Evolutionary conservation across 64 coral and sea anemone genomes (phyloP).

Genomic region (Stichodactyla mertensii): DNA sequence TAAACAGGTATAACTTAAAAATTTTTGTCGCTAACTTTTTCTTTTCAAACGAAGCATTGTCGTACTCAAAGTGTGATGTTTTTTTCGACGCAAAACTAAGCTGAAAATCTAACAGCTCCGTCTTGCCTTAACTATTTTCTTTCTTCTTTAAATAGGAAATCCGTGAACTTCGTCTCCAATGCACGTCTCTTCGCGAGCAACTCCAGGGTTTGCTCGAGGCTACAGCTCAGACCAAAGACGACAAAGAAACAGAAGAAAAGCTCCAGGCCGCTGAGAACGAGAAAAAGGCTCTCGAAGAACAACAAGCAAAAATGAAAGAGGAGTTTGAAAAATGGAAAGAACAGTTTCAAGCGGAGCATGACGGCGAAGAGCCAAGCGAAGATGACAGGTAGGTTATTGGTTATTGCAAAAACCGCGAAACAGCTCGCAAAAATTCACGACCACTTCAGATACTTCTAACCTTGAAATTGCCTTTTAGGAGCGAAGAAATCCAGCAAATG

Average conservation of each 20-base stretch:
- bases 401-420: neutral
- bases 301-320: slow-evolving; percentile 56
- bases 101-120: neutral
- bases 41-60: no score
- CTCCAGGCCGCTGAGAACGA: slow-evolving; percentile 84
- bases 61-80: no score
- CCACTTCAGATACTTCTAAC: neutral
- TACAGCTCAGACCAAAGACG: slow-evolving; percentile 59
- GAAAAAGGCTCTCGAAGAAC: slow-evolving; percentile 55
- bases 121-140: neutral
- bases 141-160: slow-evolving; percentile 46
- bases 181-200: slow-evolving; percentile 63
- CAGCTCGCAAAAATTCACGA: neutral
- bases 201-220: slow-evolving; percentile 74
- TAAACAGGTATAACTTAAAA: slow-evolving; percentile 56
- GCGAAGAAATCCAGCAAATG: slow-evolving; percentile 77
- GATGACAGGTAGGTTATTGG: slow-evolving; percentile 44
- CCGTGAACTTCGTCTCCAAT: slow-evolving; percentile 71
- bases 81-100: neutral
- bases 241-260: slow-evolving; percentile 75
- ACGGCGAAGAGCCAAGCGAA: slow-evolving; percentile 62
- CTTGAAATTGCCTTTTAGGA: slow-evolving; percentile 22
- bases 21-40: no score
- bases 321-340: slow-evolving; percentile 81
- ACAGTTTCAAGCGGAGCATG: slow-evolving; percentile 56